These are phyloP conservation scores for Zaprionus africanus DNA, from an alignment of 1,140 invertebrate genomes.

Conservation along the genomic window DNA sequence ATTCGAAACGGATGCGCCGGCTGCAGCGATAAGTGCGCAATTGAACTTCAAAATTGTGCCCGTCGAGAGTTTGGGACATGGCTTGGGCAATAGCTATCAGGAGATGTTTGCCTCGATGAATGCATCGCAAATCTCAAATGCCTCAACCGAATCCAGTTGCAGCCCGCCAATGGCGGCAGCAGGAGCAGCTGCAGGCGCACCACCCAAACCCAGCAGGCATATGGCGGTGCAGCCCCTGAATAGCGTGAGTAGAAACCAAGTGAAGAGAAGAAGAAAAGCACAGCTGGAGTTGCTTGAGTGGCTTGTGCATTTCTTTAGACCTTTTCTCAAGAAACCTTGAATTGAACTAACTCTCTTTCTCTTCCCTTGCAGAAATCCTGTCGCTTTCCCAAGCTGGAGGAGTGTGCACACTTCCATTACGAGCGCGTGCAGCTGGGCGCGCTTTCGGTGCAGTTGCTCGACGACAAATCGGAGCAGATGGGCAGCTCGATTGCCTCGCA, in stretches of 20 bases:
- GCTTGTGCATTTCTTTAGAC: not conserved
- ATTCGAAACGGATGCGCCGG: slow-evolving; percentile 66
- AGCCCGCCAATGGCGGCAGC: slow-evolving; percentile 52
- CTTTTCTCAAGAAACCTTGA: not conserved
- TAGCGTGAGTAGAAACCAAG: slow-evolving; percentile 51
- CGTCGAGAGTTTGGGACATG: slow-evolving; percentile 52
- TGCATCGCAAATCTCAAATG: slow-evolving; percentile 83
- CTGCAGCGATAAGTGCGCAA: slow-evolving; percentile 69
- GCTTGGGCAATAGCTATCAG: slow-evolving; percentile 52
- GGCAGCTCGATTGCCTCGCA: slow-evolving; percentile 82
- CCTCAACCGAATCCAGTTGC: slow-evolving; percentile 78
- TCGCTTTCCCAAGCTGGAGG: slow-evolving; percentile 96
- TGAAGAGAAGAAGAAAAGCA: not conserved
- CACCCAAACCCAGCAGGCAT: slow-evolving; percentile 70
- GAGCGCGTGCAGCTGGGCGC: slow-evolving; percentile 94
- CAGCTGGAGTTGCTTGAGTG: not conserved
- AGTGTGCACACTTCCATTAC: slow-evolving; percentile 99
- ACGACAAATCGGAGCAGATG: slow-evolving; percentile 81
- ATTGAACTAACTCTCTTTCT: not conserved
- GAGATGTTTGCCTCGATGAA: slow-evolving; percentile 83
- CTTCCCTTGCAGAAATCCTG: slow-evolving; percentile 74
- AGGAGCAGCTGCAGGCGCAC: slow-evolving; percentile 22
- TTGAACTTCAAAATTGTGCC: slow-evolving; percentile 77
- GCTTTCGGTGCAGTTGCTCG: slow-evolving; percentile 87
- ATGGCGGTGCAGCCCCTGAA: slow-evolving; percentile 75